phyloP scores from a whole-genome alignment of 2,888 invertebrate genomes.

The Petrolisthes manimaculis region DNA sequence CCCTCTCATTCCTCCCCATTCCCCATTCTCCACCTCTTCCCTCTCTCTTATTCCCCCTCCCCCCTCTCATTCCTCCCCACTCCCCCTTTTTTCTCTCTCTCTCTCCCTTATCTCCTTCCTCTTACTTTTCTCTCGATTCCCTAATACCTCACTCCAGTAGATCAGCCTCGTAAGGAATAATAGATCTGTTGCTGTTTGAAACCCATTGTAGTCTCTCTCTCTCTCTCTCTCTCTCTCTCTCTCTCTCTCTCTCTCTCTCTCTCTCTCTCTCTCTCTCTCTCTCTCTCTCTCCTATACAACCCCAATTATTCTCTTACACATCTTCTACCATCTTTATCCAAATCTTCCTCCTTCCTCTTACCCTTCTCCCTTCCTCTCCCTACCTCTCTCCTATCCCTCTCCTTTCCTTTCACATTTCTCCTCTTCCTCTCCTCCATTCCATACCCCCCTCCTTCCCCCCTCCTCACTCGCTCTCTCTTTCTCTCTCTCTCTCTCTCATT shows the following conservation, averaged over 20 bases:
- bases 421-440: background rate
- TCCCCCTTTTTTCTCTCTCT: too few relatives aligned
- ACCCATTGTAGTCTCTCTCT: background rate
- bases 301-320: background rate
- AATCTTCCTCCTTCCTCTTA: background rate
- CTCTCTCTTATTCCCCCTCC: too few relatives aligned
- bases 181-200: too few relatives aligned
- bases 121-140: too few relatives aligned
- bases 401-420: too few relatives aligned
- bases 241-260: constrained; percentile 5
- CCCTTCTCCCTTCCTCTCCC: background rate
- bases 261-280: background rate
- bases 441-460: background rate
- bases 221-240: background rate
- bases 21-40: too few relatives aligned
- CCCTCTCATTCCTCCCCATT: too few relatives aligned
- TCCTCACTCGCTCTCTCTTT: background rate
- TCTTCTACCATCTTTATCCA: background rate
- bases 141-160: too few relatives aligned
- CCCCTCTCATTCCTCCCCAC: too few relatives aligned
- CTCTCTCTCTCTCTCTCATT: too few relatives aligned
- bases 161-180: too few relatives aligned
- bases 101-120: too few relatives aligned
- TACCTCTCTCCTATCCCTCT: background rate
- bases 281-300: background rate